Evolutionary conservation across 2,888 invertebrate species (phyloP).

Genomic region (Latrodectus hesperus): DNA sequence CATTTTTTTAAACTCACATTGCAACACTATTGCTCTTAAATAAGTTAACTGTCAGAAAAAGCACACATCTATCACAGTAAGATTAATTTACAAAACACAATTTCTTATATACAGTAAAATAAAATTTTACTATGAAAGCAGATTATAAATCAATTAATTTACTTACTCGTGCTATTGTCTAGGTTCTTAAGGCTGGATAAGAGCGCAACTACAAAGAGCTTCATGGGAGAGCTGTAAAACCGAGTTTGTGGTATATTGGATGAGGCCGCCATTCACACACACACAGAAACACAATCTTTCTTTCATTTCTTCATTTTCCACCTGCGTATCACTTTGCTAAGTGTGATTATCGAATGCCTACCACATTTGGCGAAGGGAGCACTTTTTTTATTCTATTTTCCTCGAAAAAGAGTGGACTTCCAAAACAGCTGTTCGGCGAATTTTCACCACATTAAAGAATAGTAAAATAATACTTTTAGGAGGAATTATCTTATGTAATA

Average conservation of each 20-base stretch:
- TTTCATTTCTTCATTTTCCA: conserved; percentile 23
- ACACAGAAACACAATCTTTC: conserved; percentile 23
- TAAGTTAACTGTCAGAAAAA: too few species aligned
- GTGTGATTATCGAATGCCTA: conserved; percentile 23
- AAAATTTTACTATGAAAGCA: too few species aligned
- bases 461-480: neutral
- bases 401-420: neutral
- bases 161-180: conserved; percentile 65
- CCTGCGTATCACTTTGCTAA: conserved; percentile 25
- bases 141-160: neutral
- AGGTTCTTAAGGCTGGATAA: conserved; percentile 55
- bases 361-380: conserved; percentile 60
- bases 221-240: conserved; percentile 65
- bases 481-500: neutral
- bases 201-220: conserved; percentile 61
- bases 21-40: too few species aligned
- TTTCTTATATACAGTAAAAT: too few species aligned
- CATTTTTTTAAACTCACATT: too few species aligned
- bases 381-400: neutral
- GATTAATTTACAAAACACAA: too few species aligned
- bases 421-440: conserved; percentile 29
- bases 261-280: conserved; percentile 52
- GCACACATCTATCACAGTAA: too few species aligned
- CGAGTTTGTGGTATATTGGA: conserved; percentile 52
- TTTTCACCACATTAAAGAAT: conserved; percentile 3